Evolutionary conservation across 2,113 vertebrate genomes (phyloP).

Genomic region (Alaudala cheleensis): DNA sequence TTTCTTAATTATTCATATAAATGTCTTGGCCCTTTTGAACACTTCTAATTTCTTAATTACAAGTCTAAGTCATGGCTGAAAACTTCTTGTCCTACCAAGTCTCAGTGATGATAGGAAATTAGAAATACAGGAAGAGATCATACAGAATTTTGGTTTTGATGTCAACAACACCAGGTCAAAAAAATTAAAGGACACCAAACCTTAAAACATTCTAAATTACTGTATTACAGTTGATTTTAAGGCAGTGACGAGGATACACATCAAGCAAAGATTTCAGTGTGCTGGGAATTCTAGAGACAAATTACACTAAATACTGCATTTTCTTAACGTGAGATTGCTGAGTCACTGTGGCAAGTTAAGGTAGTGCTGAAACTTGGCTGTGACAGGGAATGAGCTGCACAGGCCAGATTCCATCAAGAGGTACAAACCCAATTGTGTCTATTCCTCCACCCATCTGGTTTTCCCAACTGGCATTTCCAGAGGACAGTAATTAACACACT

Average conservation of each 20-base stretch:
- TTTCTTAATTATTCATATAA: neutral
- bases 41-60: neutral
- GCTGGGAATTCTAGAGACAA: neutral
- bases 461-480: constrained; percentile 1
- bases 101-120: neutral
- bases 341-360: constrained; percentile 2
- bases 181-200: neutral
- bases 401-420: neutral
- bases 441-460: neutral
- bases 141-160: neutral
- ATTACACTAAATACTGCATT: neutral
- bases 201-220: neutral
- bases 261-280: neutral
- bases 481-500: neutral
- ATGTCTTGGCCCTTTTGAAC: neutral
- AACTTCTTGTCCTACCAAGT: neutral
- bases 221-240: neutral
- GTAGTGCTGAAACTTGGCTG: neutral
- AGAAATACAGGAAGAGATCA: neutral
- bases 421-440: neutral
- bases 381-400: neutral
- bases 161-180: neutral
- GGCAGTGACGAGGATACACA: neutral
- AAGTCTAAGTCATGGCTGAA: neutral
- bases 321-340: neutral